phyloP scores from a whole-genome alignment of 2,113 vertebrate species.

The Siphamia tubifer region DNA sequence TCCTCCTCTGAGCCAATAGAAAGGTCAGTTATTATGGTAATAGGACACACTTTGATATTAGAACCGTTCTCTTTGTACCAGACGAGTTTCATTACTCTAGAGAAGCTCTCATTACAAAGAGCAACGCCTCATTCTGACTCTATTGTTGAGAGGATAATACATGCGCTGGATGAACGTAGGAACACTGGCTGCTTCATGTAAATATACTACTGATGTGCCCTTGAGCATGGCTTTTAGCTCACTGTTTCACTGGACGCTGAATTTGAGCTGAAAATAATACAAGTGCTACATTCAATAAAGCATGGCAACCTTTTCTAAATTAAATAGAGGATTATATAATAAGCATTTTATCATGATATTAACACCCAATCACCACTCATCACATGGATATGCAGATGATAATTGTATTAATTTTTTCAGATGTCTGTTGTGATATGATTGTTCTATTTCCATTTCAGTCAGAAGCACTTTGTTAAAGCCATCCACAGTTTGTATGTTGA shows the following conservation, averaged over 20 bases:
- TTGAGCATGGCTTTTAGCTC: constrained; percentile 39
- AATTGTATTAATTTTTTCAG: no score
- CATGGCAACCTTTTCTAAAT: no score
- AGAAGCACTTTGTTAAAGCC: no score
- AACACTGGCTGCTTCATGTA: constrained; percentile 27
- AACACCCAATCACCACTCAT: no score
- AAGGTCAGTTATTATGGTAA: constrained; percentile 68
- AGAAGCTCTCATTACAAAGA: constrained; percentile 57
- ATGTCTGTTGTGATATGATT: no score
- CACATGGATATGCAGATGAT: no score
- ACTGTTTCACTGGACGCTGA: not conserved
- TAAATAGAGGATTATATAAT: no score
- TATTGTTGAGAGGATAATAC: constrained; percentile 53
- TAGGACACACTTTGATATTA: constrained; percentile 61
- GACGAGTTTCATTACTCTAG: constrained; percentile 63
- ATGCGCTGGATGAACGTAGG: constrained; percentile 14
- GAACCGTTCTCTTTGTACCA: constrained; percentile 55
- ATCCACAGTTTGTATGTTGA: no score
- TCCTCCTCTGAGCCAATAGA: constrained; percentile 48
- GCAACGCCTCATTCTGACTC: constrained; percentile 16
- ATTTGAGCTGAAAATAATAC: no score
- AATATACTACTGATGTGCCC: constrained; percentile 41
- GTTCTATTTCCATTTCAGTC: no score
- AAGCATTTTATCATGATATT: no score
- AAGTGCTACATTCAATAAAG: no score